Percentiles rank a stretch among this genome's conserved stretches.
These are phyloP conservation scores for Anthopleura sola DNA, from an alignment of 64 coral and sea anemone species.

Conservation along the genomic window DNA sequence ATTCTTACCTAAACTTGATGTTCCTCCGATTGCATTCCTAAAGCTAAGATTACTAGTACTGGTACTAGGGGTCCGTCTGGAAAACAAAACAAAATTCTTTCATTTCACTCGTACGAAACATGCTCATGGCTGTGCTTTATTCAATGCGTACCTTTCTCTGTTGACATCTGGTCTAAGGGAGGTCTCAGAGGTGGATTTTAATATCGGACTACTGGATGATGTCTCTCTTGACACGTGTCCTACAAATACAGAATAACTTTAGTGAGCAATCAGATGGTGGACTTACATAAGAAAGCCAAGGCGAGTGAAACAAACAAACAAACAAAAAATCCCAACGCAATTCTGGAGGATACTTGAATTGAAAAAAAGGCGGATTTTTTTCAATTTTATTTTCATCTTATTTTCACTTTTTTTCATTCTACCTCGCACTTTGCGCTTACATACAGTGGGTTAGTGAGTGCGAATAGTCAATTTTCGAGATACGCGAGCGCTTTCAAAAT, in stretches of 20 bases:
- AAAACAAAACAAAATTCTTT: neutral
- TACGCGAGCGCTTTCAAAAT: too few species aligned
- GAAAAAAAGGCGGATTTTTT: too few species aligned
- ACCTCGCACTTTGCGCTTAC: too few species aligned
- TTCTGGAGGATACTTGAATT: too few species aligned
- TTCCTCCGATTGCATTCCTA: conserved; percentile 56
- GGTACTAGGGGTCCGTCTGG: conserved; percentile 13
- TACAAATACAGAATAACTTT: neutral
- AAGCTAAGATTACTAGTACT: conserved; percentile 78
- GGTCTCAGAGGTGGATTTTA: conserved; percentile 6
- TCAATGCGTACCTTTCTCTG: neutral
- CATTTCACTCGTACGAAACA: neutral
- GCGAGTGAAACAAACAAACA: too few species aligned
- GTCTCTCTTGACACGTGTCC: neutral
- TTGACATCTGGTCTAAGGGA: neutral
- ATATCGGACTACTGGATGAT: conserved; percentile 11
- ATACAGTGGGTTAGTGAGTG: too few species aligned
- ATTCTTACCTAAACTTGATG: conserved; percentile 1
- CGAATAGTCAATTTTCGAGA: too few species aligned
- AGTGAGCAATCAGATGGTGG: neutral
- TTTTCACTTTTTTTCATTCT: too few species aligned
- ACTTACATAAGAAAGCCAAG: too few species aligned
- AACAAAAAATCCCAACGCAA: neutral
- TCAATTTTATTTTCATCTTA: neutral
- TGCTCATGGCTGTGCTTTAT: too few species aligned